Base-by-base conservation (phyloP, 2,113 vertebrate species). In the Rhabdornis inornatus region DNA sequence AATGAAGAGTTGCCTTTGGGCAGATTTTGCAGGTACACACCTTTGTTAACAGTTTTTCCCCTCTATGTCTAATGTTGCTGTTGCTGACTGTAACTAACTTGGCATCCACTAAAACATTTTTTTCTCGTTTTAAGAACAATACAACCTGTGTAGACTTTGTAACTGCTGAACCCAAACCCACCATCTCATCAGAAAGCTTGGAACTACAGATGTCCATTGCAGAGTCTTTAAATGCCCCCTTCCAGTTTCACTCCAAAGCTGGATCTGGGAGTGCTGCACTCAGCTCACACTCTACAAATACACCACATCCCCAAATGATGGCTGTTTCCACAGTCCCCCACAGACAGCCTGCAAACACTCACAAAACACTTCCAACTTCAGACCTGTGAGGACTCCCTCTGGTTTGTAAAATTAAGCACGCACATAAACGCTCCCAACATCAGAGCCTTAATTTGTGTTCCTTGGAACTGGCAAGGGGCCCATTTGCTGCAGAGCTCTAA, bases 401-500 rank as follows among this genome's bases (percentile, higher is more conserved):
- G 91, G 78, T 91, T 85, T 74, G 93, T 56, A 49, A 95, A 96
- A 95, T 95, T 91, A 95, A 93, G 93, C 78, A 4, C 10, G 19
- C 6, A 18, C 96, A 90, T 87, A 96, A 96, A 91, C 15, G 60
- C 71, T 94, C 52, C 87, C 75, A 95, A 80, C 59, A 95, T 74
- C 90, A 80, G 84, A 88, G 93, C 90, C 90, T 92, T 91, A 93
- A 95, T 95, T 95, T 96, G 95, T 94, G 96, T 83, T 90, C 79
- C 93, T 85, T 83, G 71, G 59, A 88, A 94, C 78, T 96, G 96
- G 94, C 93, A 88, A 96, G 95, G 94, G 95, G 94, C 94, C 91
- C 91, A 77, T 96, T 91, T 49, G 72, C 93, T 70, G 8, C 37
- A 1, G 88, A 57, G 86, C 94, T 95, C 86, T 96, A 96, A 96